Base-by-base conservation (phyloP, 2,888 invertebrate genomes). In the Lydus trimaculatus region DNA sequence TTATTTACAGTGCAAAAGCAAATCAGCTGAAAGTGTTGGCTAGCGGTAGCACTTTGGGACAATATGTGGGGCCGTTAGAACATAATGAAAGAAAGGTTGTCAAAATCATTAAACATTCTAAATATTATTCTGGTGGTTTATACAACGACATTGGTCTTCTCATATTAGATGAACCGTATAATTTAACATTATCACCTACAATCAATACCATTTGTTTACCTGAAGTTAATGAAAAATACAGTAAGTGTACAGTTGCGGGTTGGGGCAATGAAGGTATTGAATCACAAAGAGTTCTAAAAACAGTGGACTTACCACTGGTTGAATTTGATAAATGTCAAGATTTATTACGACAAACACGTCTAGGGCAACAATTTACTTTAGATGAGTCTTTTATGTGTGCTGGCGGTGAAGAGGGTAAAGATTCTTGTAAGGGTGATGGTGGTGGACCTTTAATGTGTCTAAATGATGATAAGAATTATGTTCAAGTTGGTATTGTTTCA, bases 401-500 rank as follows among this genome's bases (percentile, higher is more conserved):
- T 0, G 94, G 94, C 0, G 94, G 94, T 0, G 89, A 91, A 78
- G 86, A 86, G 31, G 92, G 92, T 2, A 88, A 90, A 78, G 95
- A 95, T 74, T 91, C 94, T 0, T 95, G 94, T 61, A 71, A 69
- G 33, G 79, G 79, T 61, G 77, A 79, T 64, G 79, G 79, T 48
- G 79, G 79, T 9, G 73, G 78, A 63, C 79, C 79, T 11, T 65
- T 80, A 43, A 74, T 78, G 58, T 80, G 79, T 63, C 66, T 88
- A 0, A 80, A 87, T 0, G 85, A 87, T n/a, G 84, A 87, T 61
- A 86, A 88, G 67, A 87, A 90, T 9, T 94, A 91, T 82, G 89
- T 91, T n/a, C 90, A 94, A 78, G 89, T 89, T 1, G 96, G 96
- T 0, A 90, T 96, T 9, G 94, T 95, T 0, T 91, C 95, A 0